Evolutionary conservation across 2,113 vertebrate species (phyloP), one percentile per base, ranked within the genome.

Genomic region (Seriola rivoliana): DNA sequence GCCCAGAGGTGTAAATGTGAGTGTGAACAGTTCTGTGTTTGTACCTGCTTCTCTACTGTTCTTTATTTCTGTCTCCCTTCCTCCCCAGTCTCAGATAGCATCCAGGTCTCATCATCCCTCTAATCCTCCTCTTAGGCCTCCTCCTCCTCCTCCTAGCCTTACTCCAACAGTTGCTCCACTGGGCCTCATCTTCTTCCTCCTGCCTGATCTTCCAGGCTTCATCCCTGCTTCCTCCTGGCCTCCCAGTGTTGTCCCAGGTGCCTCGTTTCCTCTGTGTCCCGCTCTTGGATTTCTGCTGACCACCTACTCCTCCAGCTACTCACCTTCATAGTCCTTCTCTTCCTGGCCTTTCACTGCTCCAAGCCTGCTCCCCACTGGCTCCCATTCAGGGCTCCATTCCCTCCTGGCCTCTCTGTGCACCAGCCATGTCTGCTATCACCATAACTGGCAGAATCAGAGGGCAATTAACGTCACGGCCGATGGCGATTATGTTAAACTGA

Each of bases 391-490:
- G n/a, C 44, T 59, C 25, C 32, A 12, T 63, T 50, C 19, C 44
- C 21, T 63, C 32, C 17, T 59, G 42, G 34, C 25, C 42, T 70
- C 46, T 19, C 36, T 29, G 19, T 58, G 40, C 23, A 40, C 10
- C 8, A 48, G 55, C 16, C 57, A 21, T 36, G 66, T 50, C 73
- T 82, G 86, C 86, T 65, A 79, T 78, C 76, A 71, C 68, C 34
- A 63, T 68, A 80, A 83, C 75, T 88, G 90, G 87, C 88, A 86
- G 82, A 93, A 90, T 92, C 88, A 81, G 80, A 92, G 89, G 84
- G 84, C 90, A 93, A 92, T 93, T 92, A 91, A 93, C 85, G 90
- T 94, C 92, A 93, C 67, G 69, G 82, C 87, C 91, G 90, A 93
- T 90, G 90, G 85, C 65, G 57, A 85, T 79, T 92, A 91, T 93